Evolutionary conservation across 2,888 invertebrate species (phyloP).

Genomic region (Labia minor): DNA sequence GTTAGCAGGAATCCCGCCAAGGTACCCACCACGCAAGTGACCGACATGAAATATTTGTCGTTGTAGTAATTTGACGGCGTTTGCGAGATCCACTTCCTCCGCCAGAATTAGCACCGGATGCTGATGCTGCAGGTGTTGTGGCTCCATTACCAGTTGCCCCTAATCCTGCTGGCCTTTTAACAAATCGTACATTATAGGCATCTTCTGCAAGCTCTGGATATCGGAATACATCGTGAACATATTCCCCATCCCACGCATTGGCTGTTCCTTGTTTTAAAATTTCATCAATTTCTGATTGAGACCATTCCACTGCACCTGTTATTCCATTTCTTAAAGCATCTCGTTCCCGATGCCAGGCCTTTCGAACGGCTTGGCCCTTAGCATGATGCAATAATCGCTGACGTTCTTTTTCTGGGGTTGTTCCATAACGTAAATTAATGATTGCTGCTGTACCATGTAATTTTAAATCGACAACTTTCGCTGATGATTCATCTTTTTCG

Average conservation of each 20-base stretch:
- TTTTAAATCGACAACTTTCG: conserved; percentile 60
- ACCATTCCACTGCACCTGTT: conserved; percentile 73
- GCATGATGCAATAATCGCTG: conserved; percentile 84
- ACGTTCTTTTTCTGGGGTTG: conserved; percentile 79
- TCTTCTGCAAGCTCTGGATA: conserved; percentile 93
- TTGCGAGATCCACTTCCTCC: not conserved
- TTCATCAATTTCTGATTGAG: conserved; percentile 76
- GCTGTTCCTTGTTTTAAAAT: conserved; percentile 74
- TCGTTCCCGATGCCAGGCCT: conserved; percentile 88
- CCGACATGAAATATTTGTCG: not conserved
- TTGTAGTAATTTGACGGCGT: not conserved
- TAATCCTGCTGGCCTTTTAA: conserved; percentile 48
- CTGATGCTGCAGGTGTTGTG: conserved; percentile 13
- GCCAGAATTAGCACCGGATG: not conserved
- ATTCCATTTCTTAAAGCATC: conserved; percentile 70
- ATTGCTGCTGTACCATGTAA: conserved; percentile 84
- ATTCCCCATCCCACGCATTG: conserved; percentile 79
- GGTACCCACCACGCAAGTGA: conserved; percentile 22
- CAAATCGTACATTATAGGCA: conserved; percentile 85
- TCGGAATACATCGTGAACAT: conserved; percentile 76
- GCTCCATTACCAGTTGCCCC: conserved; percentile 4
- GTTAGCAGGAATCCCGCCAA: conserved; percentile 20
- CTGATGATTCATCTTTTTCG: conserved; percentile 56
- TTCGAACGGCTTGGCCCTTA: conserved; percentile 70
- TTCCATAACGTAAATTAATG: conserved; percentile 89